Evolutionary conservation across 1,140 invertebrate species (phyloP), one percentile per base, ranked within the genome.

Genomic region (Pseudobourletiella spinata): DNA sequence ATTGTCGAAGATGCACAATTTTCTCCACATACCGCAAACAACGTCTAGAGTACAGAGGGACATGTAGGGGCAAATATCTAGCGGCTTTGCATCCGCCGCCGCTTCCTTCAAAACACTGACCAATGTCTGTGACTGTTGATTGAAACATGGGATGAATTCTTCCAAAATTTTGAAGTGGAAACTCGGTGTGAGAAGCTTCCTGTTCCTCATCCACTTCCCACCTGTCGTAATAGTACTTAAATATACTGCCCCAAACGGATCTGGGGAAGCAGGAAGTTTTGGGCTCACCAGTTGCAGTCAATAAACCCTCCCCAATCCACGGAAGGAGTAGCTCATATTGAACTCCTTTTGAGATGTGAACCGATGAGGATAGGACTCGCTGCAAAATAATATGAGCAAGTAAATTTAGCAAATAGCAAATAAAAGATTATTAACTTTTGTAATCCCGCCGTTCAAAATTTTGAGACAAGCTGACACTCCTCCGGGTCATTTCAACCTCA

Each of bases 151-250:
- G 6, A 85, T 51, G 67, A 84, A 86, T 65, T 83, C 78, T 65
- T 85, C 77, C 20, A 86, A 71, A 64, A 86, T 85, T 63, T 80
- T 78, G 70, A 86, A 86, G 72, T 86, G 84, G 72, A 86, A 86
- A 2, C 83, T 79, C 24, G 84, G 83, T 0, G 84, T 85, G 20
- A 85, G 64, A 57, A 86, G 69, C 72, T 82, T 83, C n/a, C 84
- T 72, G 61, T 82, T 72, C 0, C 57, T 67, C 15, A 75, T 75
- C 84, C 84, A 85, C 74, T 84, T 83, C 3, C 72, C 70, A 44
- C 73, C 75, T 72, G 64, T 68, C 6, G 55, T n/a, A n/a, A n/a
- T n/a, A n/a, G n/a, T n/a, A n/a, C n/a, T n/a, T n/a, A n/a, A n/a
- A n/a, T n/a, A n/a, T n/a, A n/a, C n/a, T n/a, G n/a, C n/a, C n/a